Evolutionary conservation across 92 coral and sea anemone genomes (phyloP).

Genomic region (Siderastrea radians): DNA sequence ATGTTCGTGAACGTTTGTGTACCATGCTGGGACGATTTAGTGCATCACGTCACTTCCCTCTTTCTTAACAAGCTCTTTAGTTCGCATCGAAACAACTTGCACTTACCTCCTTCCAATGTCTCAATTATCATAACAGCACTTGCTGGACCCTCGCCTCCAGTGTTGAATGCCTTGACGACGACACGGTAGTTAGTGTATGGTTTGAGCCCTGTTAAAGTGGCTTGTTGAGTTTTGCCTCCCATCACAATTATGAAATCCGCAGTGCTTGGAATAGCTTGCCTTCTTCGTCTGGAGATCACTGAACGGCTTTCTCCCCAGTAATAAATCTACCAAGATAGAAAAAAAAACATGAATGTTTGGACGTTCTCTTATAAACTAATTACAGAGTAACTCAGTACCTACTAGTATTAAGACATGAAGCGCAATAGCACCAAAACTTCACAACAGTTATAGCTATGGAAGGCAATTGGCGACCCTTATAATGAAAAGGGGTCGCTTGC

Average conservation of each 20-base stretch:
- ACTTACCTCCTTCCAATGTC: constrained; percentile 75
- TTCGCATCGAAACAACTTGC: not conserved
- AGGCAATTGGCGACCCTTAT: too few relatives aligned
- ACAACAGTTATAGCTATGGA: too few relatives aligned
- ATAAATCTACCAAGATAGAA: constrained; percentile 37
- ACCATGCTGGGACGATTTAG: too few relatives aligned
- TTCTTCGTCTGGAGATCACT: constrained; percentile 51
- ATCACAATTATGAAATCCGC: constrained; percentile 45
- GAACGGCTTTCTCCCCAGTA: constrained; percentile 55
- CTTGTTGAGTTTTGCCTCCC: constrained; percentile 25
- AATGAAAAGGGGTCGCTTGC: too few relatives aligned
- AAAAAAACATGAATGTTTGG: not conserved
- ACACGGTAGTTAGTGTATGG: constrained; percentile 68
- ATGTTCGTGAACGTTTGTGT: too few relatives aligned
- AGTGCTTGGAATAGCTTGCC: constrained; percentile 66
- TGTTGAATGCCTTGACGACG: constrained; percentile 79
- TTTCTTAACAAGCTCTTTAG: not conserved
- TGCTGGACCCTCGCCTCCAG: constrained; percentile 90
- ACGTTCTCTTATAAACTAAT: not conserved
- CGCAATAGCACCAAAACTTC: too few relatives aligned
- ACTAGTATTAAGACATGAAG: too few relatives aligned
- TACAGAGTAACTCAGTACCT: too few relatives aligned
- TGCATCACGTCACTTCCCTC: not conserved
- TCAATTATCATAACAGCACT: constrained; percentile 48
- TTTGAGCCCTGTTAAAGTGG: constrained; percentile 64